Evolutionary conservation across 1,140 invertebrate genomes (phyloP).

Genomic region (Caenorhabditis inopinata): DNA sequence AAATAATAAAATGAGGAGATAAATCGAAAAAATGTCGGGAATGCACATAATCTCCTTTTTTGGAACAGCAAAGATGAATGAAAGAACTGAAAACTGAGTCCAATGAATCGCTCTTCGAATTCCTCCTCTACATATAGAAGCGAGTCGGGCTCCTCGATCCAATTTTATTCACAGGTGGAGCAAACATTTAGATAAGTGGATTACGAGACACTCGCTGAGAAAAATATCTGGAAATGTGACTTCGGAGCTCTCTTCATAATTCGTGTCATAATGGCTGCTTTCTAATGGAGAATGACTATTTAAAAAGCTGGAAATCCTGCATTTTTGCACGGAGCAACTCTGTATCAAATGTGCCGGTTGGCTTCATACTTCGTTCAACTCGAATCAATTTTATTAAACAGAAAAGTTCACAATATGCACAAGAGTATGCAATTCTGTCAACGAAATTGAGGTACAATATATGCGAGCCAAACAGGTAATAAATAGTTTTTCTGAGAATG

Average conservation of each 20-base stretch:
- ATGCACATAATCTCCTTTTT: no score
- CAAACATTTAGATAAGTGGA: conserved; percentile 7
- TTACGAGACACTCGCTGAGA: no score
- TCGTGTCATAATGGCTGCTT: background rate
- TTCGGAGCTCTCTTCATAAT: background rate
- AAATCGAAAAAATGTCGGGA: no score
- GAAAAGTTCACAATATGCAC: background rate
- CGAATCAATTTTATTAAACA: conserved; percentile 12
- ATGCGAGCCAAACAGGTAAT: no score
- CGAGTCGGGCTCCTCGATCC: background rate
- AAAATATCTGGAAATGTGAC: background rate
- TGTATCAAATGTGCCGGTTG: no score
- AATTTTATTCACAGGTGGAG: background rate
- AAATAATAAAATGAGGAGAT: background rate
- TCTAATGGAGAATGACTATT: background rate
- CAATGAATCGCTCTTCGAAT: background rate
- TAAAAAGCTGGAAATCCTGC: background rate
- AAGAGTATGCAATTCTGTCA: background rate
- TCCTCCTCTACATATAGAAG: background rate
- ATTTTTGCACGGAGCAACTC: no score
- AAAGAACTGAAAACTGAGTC: background rate
- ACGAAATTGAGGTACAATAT: no score
- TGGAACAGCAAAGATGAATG: background rate
- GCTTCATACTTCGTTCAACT: no score
- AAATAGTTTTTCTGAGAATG: no score